Evolutionary conservation across 2,888 invertebrate genomes (phyloP).

Genomic region (Macrosiphum euphorbiae): DNA sequence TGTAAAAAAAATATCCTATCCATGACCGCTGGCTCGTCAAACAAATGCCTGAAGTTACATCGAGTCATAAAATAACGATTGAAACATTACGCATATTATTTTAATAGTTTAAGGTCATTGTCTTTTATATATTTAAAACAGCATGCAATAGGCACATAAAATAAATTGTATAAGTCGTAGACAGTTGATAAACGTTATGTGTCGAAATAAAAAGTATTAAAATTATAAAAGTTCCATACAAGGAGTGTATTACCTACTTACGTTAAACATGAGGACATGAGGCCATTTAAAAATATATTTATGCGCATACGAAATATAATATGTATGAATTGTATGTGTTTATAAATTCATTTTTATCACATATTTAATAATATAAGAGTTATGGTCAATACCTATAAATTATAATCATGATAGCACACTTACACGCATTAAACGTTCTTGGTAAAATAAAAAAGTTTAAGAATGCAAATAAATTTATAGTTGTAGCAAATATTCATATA

Average conservation of each 20-base stretch:
- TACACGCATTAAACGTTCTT: not conserved
- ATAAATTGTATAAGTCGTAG: not conserved
- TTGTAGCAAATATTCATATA: not conserved
- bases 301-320: too few relatives aligned
- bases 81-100: not conserved
- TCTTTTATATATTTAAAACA: not conserved
- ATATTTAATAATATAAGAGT: not conserved
- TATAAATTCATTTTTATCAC: not conserved
- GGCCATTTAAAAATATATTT: not conserved
- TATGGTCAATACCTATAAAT: not conserved
- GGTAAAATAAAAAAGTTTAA: not conserved
- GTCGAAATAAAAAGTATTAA: constrained; percentile 36
- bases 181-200: constrained; percentile 28
- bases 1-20: not conserved
- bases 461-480: not conserved
- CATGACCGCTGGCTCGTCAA: not conserved
- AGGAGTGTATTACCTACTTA: constrained; percentile 15
- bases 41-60: not conserved
- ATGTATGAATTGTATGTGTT: not conserved
- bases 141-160: not conserved
- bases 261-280: not conserved
- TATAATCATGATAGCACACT: not conserved
- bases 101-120: constrained; percentile 24
- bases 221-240: constrained; percentile 37
- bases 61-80: constrained; percentile 37